phyloP scores from a whole-genome alignment of 2,113 vertebrate genomes.

The Planiliza haematocheilus region DNA sequence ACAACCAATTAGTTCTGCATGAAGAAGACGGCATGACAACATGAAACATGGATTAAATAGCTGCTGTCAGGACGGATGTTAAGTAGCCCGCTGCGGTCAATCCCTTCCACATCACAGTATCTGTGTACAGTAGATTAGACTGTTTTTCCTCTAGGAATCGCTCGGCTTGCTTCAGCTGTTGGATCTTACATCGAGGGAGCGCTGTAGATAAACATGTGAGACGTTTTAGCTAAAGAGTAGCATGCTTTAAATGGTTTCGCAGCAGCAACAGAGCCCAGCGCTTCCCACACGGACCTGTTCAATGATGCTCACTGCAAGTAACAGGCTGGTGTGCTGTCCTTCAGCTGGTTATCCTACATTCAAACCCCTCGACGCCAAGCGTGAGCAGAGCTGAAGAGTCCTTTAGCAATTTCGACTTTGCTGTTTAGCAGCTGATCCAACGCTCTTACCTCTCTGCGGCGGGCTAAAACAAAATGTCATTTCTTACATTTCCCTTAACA shows the following conservation, averaged over 20 bases:
- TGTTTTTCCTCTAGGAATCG: constrained; percentile 13
- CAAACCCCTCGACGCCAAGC: constrained; percentile 15
- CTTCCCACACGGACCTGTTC: not conserved
- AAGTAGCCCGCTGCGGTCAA: constrained; percentile 52
- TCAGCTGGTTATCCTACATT: constrained; percentile 40
- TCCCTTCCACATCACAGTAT: constrained; percentile 45
- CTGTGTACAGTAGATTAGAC: constrained; percentile 58
- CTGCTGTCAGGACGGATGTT: constrained; percentile 54
- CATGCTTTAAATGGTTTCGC: constrained; percentile 7
- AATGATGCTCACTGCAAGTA: constrained; percentile 35
- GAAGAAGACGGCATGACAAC: constrained; percentile 51
- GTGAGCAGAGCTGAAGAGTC: constrained; percentile 42
- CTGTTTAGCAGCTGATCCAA: constrained; percentile 23
- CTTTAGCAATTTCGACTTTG: constrained; percentile 47
- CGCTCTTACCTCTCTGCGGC: not conserved
- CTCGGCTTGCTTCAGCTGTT: constrained; percentile 34
- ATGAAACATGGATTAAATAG: constrained; percentile 67
- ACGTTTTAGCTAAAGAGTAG: not conserved
- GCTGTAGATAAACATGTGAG: constrained; percentile 33
- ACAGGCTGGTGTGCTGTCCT: constrained; percentile 27
- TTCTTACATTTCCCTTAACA: constrained; percentile 1
- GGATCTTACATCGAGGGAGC: constrained; percentile 21
- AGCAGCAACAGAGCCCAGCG: constrained; percentile 17
- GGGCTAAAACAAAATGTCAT: constrained; percentile 2
- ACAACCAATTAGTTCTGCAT: constrained; percentile 77